A percentile compares a stretch with the other conserved stretches of the same genome.
These are phyloP conservation scores for Pollachius pollachius DNA, from an alignment of 2,113 vertebrate genomes.

Conservation along the genomic window DNA sequence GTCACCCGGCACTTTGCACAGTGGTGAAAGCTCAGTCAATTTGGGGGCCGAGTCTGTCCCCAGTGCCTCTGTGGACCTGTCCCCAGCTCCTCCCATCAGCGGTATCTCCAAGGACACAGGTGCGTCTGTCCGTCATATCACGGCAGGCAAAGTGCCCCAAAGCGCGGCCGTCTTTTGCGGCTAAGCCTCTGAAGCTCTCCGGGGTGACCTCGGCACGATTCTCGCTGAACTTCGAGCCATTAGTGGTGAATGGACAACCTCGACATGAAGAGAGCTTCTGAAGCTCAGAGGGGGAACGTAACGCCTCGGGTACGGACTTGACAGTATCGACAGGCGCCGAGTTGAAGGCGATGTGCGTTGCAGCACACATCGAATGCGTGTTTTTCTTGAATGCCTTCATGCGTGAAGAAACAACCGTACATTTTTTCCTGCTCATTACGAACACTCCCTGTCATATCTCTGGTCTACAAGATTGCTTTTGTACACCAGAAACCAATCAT, in stretches of 20 bases:
- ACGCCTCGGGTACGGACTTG: slow-evolving; percentile 10
- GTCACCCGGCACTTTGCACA: slow-evolving; percentile 22
- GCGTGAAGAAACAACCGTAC: not conserved
- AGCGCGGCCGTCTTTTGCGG: slow-evolving; percentile 4
- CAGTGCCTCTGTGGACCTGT: slow-evolving; percentile 1
- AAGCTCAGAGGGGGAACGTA: not conserved
- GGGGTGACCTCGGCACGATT: slow-evolving; percentile 22
- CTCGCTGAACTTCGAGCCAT: slow-evolving; percentile 19
- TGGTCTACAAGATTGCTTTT: slow-evolving; percentile 8
- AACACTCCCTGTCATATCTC: slow-evolving; percentile 10
- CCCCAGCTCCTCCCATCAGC: not conserved
- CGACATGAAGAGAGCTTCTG: slow-evolving; percentile 13
- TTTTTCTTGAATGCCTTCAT: slow-evolving; percentile 5
- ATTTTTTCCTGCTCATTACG: slow-evolving; percentile 8
- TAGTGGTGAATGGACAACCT: slow-evolving; percentile 25
- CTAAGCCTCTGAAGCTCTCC: not conserved
- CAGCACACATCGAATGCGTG: slow-evolving; percentile 21
- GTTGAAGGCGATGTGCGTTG: slow-evolving; percentile 21
- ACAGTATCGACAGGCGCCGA: slow-evolving; percentile 11
- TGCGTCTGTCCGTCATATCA: slow-evolving; percentile 10
- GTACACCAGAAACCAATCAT: slow-evolving; percentile 12
- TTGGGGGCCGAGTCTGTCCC: slow-evolving; percentile 7
- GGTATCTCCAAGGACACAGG: slow-evolving; percentile 3
- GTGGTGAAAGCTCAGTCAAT: slow-evolving; percentile 22
- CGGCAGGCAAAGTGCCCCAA: slow-evolving; percentile 12